Evolutionary conservation across 2,888 invertebrate species (phyloP).

Genomic region (Elysia crispata): DNA sequence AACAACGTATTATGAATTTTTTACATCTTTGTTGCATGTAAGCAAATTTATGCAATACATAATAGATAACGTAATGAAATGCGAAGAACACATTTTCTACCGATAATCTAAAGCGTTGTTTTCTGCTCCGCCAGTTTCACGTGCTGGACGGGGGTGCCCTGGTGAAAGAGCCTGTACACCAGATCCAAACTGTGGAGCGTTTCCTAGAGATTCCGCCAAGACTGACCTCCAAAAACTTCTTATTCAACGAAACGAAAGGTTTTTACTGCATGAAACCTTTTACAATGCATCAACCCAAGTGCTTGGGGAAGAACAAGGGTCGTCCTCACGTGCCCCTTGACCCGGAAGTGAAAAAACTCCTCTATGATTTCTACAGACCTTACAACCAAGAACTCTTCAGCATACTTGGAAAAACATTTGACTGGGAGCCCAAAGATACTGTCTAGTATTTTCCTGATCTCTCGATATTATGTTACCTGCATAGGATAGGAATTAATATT

Average conservation of each 20-base stretch:
- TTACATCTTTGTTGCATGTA: too few species aligned
- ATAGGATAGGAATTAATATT: too few species aligned
- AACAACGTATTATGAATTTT: too few species aligned
- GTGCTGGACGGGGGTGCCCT: conserved; percentile 13
- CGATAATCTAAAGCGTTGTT: too few species aligned
- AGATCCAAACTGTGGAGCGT: conserved; percentile 27
- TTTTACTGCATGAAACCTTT: conserved; percentile 33
- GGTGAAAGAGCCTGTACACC: not conserved
- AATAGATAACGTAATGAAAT: too few species aligned
- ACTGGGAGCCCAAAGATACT: conserved; percentile 16
- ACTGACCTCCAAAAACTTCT: conserved; percentile 37
- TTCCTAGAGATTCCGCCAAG: conserved; percentile 29
- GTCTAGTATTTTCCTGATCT: too few species aligned
- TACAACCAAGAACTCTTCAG: conserved; percentile 39
- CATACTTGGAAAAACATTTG: conserved; percentile 18
- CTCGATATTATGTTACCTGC: too few species aligned
- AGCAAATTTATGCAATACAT: too few species aligned
- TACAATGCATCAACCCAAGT: not conserved
- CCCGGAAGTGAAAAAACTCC: not conserved
- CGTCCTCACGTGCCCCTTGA: not conserved
- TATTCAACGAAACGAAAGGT: conserved; percentile 40
- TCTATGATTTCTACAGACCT: conserved; percentile 33
- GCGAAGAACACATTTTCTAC: too few species aligned
- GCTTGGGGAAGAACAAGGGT: conserved; percentile 14
- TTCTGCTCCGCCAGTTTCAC: conserved; percentile 27